These are phyloP conservation scores for Octonoba sinensis DNA, from an alignment of 2,888 invertebrate genomes.

Conservation along the genomic window DNA sequence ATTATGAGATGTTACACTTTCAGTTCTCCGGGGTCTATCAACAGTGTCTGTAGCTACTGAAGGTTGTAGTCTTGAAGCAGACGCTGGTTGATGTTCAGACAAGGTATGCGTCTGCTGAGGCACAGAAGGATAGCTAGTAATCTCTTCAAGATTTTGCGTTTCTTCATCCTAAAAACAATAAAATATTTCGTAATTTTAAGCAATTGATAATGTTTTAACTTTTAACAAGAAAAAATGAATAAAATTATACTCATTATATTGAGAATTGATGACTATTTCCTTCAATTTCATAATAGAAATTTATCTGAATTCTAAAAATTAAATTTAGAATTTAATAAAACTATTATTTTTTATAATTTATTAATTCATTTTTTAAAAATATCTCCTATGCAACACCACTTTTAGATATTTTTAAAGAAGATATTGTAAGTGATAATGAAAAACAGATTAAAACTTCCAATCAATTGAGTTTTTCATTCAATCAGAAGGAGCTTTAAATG, in stretches of 20 bases:
- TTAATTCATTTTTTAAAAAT: too few relatives aligned
- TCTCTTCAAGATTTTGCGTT: conserved; percentile 27
- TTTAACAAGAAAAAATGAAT: not conserved
- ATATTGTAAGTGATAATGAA: too few relatives aligned
- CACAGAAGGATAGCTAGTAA: conserved; percentile 37
- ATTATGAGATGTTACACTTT: conserved; percentile 43
- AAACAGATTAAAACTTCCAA: too few relatives aligned
- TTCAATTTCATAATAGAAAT: too few relatives aligned
- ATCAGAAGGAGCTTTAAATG: too few relatives aligned
- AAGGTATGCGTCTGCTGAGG: conserved; percentile 33
- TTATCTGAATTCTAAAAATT: too few relatives aligned
- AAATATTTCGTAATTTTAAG: not conserved
- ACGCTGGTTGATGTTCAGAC: conserved; percentile 24
- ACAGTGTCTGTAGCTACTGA: conserved; percentile 26
- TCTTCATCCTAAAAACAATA: conserved; percentile 21
- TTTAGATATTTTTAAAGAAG: too few relatives aligned
- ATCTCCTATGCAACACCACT: too few relatives aligned
- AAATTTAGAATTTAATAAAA: too few relatives aligned
- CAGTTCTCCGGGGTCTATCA: conserved; percentile 37
- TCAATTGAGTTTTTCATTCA: too few relatives aligned
- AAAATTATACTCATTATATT: not conserved
- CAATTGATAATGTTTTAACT: not conserved
- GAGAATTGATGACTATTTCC: too few relatives aligned
- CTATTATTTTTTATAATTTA: too few relatives aligned
- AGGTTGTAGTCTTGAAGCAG: conserved; percentile 37